These are phyloP conservation scores for Cervus canadensis DNA, from an alignment of 2,113 vertebrate genomes.

Conservation along the genomic window DNA sequence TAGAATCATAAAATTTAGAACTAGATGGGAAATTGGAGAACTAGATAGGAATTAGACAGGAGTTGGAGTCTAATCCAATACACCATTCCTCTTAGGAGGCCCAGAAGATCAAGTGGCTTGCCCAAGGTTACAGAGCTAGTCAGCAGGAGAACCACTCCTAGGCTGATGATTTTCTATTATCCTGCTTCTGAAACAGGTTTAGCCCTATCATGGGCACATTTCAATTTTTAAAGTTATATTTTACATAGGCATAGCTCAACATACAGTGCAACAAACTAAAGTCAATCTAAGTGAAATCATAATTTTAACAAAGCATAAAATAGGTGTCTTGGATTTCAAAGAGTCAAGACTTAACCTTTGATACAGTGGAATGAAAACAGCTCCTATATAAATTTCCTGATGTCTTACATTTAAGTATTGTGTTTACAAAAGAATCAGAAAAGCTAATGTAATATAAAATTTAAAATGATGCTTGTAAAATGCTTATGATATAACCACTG, in stretches of 20 bases:
- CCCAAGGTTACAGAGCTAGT: neutral
- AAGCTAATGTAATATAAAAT: conserved; percentile 72
- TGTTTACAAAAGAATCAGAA: conserved; percentile 74
- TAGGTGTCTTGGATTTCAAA: conserved; percentile 60
- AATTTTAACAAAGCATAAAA: conserved; percentile 63
- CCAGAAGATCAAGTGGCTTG: neutral
- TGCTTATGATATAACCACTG: conserved; percentile 71
- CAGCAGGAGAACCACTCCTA: neutral
- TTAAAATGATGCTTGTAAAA: conserved; percentile 68
- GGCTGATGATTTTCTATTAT: neutral
- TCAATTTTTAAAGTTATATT: conserved; percentile 54
- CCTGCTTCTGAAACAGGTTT: conserved; percentile 18
- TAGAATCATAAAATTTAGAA: conserved; percentile 46
- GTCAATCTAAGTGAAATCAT: conserved; percentile 44
- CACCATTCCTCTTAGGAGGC: neutral
- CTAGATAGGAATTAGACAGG: neutral
- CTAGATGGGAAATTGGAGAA: neutral
- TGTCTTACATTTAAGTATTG: conserved; percentile 70
- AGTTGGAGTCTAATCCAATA: neutral
- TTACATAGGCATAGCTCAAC: conserved; percentile 68
- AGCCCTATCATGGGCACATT: neutral
- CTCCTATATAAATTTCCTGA: conserved; percentile 70
- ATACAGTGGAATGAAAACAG: conserved; percentile 76
- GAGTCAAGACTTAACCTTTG: conserved; percentile 65
- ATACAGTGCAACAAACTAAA: conserved; percentile 59